Base-by-base conservation (phyloP, 1,140 invertebrate genomes). In the Harpegnathos saltator region DNA sequence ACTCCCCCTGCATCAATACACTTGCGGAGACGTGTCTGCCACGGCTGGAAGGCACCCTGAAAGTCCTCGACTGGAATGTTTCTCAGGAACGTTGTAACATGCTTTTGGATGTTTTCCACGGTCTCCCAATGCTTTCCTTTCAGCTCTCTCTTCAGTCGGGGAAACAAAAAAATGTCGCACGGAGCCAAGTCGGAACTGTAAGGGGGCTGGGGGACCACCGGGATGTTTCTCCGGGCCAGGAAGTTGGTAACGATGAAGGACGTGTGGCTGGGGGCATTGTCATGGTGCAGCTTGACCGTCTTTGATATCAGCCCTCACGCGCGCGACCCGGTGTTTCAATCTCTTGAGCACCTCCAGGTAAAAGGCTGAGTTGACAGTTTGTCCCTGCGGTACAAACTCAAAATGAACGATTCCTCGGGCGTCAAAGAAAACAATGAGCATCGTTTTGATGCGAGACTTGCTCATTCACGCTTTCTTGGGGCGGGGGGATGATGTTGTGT, bases 81-180 rank as follows among this genome's bases (percentile, higher is more conserved):
- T 61, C 12, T 73, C 11, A 59, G 26, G 71, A 61, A 44, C 56
- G 29, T 73, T 73, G 71, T 73, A 73, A 61, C 71, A 59, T 73
- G 71, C 71, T 44, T 61, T 59, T 73, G 54, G 54, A 58, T 56
- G 50, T 73, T 73, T 73, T 73, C 54, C 54, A 73, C 71, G 71
- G 19, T 44, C 71, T 73, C 52, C 56, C 71, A 73, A 73, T 73
- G 71, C 71, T 58, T 73, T 73, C 71, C 56, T 73, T 73, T 56
- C 26, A 58, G 50, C 56, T 73, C 52, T 73, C 54, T 61, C 71
- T 73, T 73, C 71, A 73, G 71, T 24, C 56, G 56, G 52, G 56
- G 54, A 29, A 72, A 58, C 69, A 72, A 72, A 72, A 72, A 58
- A 58, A 58, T n/a, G 52, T 72, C 69, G 1, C 71, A 73, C 29